phyloP scores from a whole-genome alignment of 2,113 vertebrate species.

The Pomatorhinus ruficollis region DNA sequence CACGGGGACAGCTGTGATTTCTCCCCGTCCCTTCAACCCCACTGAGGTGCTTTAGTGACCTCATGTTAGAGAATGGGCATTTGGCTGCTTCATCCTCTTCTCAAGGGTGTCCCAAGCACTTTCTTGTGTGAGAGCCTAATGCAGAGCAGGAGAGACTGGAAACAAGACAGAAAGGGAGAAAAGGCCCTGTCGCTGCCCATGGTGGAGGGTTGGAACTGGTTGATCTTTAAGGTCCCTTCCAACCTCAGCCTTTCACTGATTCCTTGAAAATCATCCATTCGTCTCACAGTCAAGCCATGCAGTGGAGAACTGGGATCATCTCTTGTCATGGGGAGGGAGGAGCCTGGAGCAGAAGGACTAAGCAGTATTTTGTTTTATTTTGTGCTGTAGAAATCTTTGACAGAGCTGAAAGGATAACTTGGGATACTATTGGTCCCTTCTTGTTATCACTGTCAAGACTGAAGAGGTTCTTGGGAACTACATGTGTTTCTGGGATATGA shows the following conservation, averaged over 20 bases:
- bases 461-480: not conserved
- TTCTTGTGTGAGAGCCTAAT: not conserved
- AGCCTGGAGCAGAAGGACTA: not conserved
- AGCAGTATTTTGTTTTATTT: not conserved
- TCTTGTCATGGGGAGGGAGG: not conserved
- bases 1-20: not conserved
- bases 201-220: not conserved
- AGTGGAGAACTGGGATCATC: fast-evolving
- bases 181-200: not conserved
- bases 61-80: fast-evolving
- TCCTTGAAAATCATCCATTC: not conserved
- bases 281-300: not conserved
- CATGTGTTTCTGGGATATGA: not conserved
- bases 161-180: not conserved
- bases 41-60: not conserved
- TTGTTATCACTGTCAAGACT: not conserved
- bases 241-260: not conserved
- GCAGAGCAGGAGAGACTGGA: not conserved
- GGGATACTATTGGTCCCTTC: not conserved
- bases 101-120: not conserved
- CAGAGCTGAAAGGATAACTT: not conserved
- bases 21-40: fast-evolving
- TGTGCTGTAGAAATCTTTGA: not conserved
- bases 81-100: not conserved
- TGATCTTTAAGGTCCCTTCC: not conserved